Percentiles rank a stretch among this genome's conserved stretches.
Conservation (phyloP, 2,113 vertebrate species). For the Pollachius pollachius region DNA sequence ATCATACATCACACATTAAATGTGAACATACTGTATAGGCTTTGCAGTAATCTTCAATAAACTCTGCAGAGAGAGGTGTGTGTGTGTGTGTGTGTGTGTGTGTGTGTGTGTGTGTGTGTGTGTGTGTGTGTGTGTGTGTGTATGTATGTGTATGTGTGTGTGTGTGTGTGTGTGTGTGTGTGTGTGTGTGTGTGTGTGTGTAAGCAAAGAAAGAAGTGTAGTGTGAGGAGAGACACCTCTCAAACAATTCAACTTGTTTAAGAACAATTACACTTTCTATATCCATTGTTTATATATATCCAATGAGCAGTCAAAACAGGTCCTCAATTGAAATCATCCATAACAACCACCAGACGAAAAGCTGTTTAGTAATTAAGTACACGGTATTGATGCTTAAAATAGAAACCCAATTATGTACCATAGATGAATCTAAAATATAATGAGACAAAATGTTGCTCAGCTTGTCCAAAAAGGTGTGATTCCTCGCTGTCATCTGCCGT, state of each 20-base stretch:
- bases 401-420: conserved; percentile 6
- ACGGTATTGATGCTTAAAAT: conserved; percentile 38
- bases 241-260: too few species aligned
- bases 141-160: too few species aligned
- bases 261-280: too few species aligned
- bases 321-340: not conserved
- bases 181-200: too few species aligned
- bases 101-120: not conserved
- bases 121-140: too few species aligned
- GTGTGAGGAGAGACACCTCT: too few species aligned
- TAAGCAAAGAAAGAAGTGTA: too few species aligned
- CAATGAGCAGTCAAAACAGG: too few species aligned
- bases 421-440: conserved; percentile 9
- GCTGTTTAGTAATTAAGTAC: conserved; percentile 31
- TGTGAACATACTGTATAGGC: conserved; percentile 37
- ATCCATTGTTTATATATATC: too few species aligned
- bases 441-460: conserved; percentile 26
- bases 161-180: too few species aligned
- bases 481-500: conserved; percentile 55
- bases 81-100: not conserved
- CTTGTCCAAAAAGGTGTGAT: conserved; percentile 40
- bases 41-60: conserved; percentile 33
- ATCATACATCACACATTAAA: conserved; percentile 58
- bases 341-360: not conserved
- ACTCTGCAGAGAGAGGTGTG: conserved; percentile 18